Evolutionary conservation across 1,140 invertebrate species (phyloP), one percentile per base, ranked within the genome.

Genomic region (Pogonognathellus flavescens): DNA sequence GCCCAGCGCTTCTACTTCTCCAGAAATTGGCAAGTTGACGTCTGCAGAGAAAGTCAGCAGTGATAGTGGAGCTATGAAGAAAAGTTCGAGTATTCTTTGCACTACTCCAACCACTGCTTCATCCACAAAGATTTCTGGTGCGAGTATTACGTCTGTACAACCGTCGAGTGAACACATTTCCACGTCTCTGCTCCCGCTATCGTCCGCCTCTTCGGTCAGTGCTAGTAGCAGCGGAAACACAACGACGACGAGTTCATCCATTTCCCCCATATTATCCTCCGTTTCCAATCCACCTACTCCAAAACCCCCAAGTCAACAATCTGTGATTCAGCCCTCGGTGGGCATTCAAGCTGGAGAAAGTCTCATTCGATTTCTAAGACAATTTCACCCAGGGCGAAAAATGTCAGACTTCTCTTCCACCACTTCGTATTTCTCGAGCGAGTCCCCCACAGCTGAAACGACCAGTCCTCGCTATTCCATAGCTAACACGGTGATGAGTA

Each of bases 341-440:
- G 89, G 88, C 11, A 82, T 89, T 57, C 89, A 89, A 86, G 87
- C 86, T 7, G 89, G 88, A 53, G 89, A 89, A 70, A 83, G 87
- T 22, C 41, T 89, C 1, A 60, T 89, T 14, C 84, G 85, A 9
- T 87, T 89, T 31, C 82, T 89, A 1, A 86, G 88, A 60, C 80
- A 87, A 53, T 86, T 87, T 31, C 82, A 88, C 55, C 83, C 86
- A 0, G 22, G 84, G 4, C 91, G 92, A 3, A 90, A 90, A 0
- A 90, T 91, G 16, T 90, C 90, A 6, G 91, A 91, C 81, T 89
- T 89, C 88, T 85, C 85, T 89, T 91, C 20, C 91, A 91, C 87
- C 11, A 86, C 90, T n/a, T 91, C 92, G n/a, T 91, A 91, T 8
- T 93, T 93, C 1, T 92, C 93, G 31, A 92, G 90, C 16, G 90